Evolutionary conservation across 2,888 invertebrate species (phyloP), one percentile per base, ranked within the genome.

Genomic region (Philereme transversata): DNA sequence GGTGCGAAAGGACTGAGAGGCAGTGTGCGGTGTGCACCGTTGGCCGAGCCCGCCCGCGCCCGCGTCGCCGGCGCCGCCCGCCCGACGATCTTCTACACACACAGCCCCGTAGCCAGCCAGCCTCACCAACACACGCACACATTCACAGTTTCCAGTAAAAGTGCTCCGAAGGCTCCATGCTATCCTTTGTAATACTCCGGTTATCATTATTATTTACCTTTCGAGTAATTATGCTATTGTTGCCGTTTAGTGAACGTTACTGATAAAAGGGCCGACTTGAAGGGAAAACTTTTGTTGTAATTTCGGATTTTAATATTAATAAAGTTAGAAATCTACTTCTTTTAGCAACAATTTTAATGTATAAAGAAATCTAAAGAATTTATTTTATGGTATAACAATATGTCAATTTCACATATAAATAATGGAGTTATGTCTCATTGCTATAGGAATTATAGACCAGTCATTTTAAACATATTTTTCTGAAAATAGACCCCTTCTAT

Each of bases 21-120:
- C 77, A 79, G 84, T 84, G 89, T 88, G 90, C 88, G 88, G 86
- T 84, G 87, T 77, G 85, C 90, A 92, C 90, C 90, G 90, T 90
- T 90, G 92, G 86, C 86, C 43, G 43, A 10, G 89, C 88, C 89
- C 88, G 88, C 90, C 90, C 90, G 86, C 88, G 84, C 87, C 82
- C 80, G 78, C 84, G 85, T 82, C 81, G 79, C 81, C 78, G 71
- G 69, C 77, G 82, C 81, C 80, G 82, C 83, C 84, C 78, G 81
- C 79, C 77, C 78, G 79, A 75, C 77, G 77, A 82, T 75, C 77
- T 83, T 82, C 81, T 82, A 78, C 80, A 81, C 82, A 81, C 83
- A 80, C 70, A 64, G 22, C 22, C 22, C 22, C 3, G 22, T 22
- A 22, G 57, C 60, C 59, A 68, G 35, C 40, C 22, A 34, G n/a